Percentiles rank a stretch among this genome's conserved stretches.
Evolutionary conservation across 2,888 invertebrate species (phyloP).

Genomic region (Mellilla xanthometata): DNA sequence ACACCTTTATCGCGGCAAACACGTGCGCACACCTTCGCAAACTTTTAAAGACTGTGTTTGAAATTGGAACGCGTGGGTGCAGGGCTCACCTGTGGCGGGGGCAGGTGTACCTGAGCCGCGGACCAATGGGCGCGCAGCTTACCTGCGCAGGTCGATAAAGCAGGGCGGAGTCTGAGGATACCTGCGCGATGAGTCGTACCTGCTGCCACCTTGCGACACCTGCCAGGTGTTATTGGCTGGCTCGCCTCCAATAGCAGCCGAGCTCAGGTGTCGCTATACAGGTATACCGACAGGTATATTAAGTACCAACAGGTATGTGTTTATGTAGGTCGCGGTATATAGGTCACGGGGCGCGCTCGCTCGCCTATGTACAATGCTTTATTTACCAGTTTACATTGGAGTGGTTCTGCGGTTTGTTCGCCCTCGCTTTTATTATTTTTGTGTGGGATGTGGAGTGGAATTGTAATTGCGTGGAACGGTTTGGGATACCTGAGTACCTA

Average conservation of each 20-base stretch:
- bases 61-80: conserved; percentile 20
- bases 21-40: conserved; percentile 31
- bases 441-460: not conserved
- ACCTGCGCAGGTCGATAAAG: conserved; percentile 81
- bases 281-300: no score
- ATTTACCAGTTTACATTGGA: not conserved
- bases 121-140: conserved; percentile 76
- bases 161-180: conserved; percentile 39
- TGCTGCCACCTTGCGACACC: conserved; percentile 62
- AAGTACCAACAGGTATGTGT: conserved; percentile 54
- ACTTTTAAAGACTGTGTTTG: conserved; percentile 40
- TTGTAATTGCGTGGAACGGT: no score
- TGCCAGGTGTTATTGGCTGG: conserved; percentile 63
- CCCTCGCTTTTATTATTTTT: no score
- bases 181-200: conserved; percentile 54
- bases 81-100: conserved; percentile 51
- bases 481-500: no score
- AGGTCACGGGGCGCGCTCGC: conserved; percentile 36
- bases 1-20: conserved; percentile 39
- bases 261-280: conserved; percentile 40
- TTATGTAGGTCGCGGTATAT: conserved; percentile 32
- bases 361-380: conserved; percentile 4
- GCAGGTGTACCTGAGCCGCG: conserved; percentile 61
- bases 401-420: not conserved
- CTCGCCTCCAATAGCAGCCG: conserved; percentile 43